These are phyloP conservation scores for Drosophila ustulata DNA, from an alignment of 2,888 invertebrate species.

Conservation along the genomic window DNA sequence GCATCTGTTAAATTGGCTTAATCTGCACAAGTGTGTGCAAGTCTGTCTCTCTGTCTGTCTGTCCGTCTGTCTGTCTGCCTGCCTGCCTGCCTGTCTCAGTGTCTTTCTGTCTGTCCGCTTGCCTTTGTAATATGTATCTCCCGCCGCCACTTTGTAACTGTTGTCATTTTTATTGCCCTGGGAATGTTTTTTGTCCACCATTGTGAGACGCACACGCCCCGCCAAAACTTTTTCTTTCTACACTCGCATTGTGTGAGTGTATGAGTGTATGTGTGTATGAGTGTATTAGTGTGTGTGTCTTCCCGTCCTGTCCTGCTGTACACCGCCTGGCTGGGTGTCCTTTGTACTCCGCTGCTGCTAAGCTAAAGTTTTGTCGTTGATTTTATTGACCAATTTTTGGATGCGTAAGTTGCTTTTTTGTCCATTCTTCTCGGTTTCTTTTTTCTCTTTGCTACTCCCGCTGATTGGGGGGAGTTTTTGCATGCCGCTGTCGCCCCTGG, in stretches of 20 bases:
- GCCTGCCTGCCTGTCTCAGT: conserved; percentile 8
- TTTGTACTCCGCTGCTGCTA: conserved; percentile 58
- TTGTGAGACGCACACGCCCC: conserved; percentile 71
- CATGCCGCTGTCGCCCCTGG: conserved; percentile 54
- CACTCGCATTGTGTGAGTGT: conserved; percentile 23
- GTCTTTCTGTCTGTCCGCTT: conserved; percentile 31
- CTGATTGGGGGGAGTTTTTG: conserved; percentile 61
- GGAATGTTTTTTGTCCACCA: conserved; percentile 79
- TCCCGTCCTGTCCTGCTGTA: conserved; percentile 14
- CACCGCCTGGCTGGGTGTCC: conserved; percentile 68
- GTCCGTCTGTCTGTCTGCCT: conserved; percentile 25
- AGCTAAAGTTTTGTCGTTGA: conserved; percentile 79
- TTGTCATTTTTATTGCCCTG: conserved; percentile 82
- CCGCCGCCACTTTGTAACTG: conserved; percentile 80
- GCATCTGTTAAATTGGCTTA: conserved; percentile 82
- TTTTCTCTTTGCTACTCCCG: conserved; percentile 27
- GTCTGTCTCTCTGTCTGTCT: conserved; percentile 22
- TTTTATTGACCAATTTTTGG: conserved; percentile 81
- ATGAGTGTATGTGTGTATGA: conserved; percentile 22
- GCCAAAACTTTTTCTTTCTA: conserved; percentile 44
- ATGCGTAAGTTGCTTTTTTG: conserved; percentile 69
- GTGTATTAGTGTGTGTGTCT: conserved; percentile 15
- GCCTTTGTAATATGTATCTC: conserved; percentile 72
- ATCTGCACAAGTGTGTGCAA: conserved; percentile 63
- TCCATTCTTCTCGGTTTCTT: conserved; percentile 28